These are phyloP conservation scores for Xiphophorus hellerii DNA, from an alignment of 2,113 vertebrate species.

Conservation along the genomic window DNA sequence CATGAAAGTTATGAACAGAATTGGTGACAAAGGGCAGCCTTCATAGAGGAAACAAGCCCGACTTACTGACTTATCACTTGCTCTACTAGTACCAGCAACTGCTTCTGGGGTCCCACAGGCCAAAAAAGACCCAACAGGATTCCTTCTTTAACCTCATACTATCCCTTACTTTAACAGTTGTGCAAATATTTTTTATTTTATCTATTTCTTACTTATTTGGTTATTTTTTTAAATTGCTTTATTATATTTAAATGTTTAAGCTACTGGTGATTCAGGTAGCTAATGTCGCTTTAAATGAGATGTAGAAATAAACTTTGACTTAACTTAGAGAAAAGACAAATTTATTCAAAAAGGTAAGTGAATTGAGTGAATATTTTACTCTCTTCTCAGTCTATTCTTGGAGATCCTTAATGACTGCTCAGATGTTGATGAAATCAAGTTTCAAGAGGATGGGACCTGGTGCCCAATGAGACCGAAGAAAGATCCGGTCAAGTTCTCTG, in stretches of 20 bases:
- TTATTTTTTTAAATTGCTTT: no score
- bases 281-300: neutral
- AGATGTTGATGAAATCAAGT: slow-evolving; percentile 97
- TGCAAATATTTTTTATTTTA: no score
- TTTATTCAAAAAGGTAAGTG: neutral
- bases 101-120: no score
- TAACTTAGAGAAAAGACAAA: neutral
- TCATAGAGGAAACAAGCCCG: no score
- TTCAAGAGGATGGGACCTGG: slow-evolving; percentile 96
- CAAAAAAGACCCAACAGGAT: no score
- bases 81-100: no score
- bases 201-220: no score
- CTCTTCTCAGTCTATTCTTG: slow-evolving; percentile 88
- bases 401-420: slow-evolving; percentile 97
- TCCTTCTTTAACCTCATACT: no score
- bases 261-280: neutral
- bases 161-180: no score
- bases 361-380: neutral
- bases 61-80: no score
- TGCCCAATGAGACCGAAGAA: slow-evolving; percentile 98
- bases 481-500: slow-evolving; percentile 88
- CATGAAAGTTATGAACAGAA: no score
- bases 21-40: no score
- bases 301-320: neutral
- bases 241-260: neutral